Base-by-base conservation (phyloP, 2,797 vertebrate species). In the Luscinia luscinia region DNA sequence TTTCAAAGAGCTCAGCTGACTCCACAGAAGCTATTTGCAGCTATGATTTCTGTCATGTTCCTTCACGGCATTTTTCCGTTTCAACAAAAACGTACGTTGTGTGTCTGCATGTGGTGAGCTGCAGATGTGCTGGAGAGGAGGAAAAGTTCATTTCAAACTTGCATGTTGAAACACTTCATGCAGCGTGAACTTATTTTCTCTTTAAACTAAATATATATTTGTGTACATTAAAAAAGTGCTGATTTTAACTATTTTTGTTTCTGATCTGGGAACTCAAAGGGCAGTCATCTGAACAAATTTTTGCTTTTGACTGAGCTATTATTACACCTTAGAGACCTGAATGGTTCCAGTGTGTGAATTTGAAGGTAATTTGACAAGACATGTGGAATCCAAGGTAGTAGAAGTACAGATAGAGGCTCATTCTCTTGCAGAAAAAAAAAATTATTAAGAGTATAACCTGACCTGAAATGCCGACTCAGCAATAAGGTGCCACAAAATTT, bases 291-390 rank as follows among this genome's bases (percentile, higher is more conserved):
- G 90, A 93, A 84, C n/a, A 91, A 95, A 94, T 73, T 95, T 94
- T 95, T 88, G 66, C 74, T 93, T 89, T 94, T 81, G 84, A 84
- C 79, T 88, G 77, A 88, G 77, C 66, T 96, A 81, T 88, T 95
- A 95, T 96, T 94, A 86, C 63, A 94, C 91, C 85, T 95, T 84
- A 64, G 95, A 91, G 91, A 93, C 74, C 24, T 78, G 45, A 94
- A 82, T 26, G 4, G 59, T 84, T 84, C 52, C 57, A 93, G 38
- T 70, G 63, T 93, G 38, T 88, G 76, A 84, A 84, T 78, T 76
- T 96, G 93, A 96, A 84, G 89, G 74, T 96, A 94, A 96, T 96
- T 96, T 88, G 89, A 96, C 80, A 84, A 89, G 95, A 94, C 91
- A 62, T 57, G 46, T 74, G 83, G 92, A 96, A 95, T 93, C 91